Conservation (phyloP, 1,140 invertebrate species). For the Drosophila trapezifrons region DNA sequence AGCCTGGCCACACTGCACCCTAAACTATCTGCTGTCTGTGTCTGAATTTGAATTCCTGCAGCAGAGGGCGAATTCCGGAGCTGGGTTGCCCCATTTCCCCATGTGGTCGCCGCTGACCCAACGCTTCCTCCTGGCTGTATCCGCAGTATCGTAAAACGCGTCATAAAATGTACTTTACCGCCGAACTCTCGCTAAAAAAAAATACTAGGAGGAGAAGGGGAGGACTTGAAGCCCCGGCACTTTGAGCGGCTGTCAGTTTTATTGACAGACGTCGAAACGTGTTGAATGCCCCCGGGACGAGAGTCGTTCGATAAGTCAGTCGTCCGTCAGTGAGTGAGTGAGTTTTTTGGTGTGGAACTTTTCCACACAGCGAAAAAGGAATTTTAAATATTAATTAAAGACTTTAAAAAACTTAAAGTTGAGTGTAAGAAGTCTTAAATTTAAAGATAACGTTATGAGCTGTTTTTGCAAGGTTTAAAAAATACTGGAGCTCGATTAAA, state of each 20-base stretch:
- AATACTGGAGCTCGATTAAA: too few relatives aligned
- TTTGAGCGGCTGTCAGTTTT: constrained; percentile 59
- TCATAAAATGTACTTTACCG: constrained; percentile 45
- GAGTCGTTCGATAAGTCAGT: constrained; percentile 21
- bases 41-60: constrained; percentile 6
- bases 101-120: constrained; percentile 9
- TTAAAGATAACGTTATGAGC: too few relatives aligned
- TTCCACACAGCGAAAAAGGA: neutral
- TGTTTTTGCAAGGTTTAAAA: too few relatives aligned
- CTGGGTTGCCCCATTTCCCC: neutral
- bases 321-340: neutral
- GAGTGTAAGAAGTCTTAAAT: neutral
- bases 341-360: neutral
- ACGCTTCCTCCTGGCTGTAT: constrained; percentile 15
- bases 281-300: constrained; percentile 34
- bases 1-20: constrained; percentile 17
- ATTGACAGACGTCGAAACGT: constrained; percentile 49
- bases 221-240: constrained; percentile 20
- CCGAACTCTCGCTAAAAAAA: constrained; percentile 3
- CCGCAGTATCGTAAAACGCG: constrained; percentile 53
- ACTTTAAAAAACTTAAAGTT: too few relatives aligned
- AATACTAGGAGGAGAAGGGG: neutral
- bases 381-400: neutral
- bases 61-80: constrained; percentile 11
- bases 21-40: constrained; percentile 25